Conservation (phyloP, 1,140 invertebrate species). For the Drosophila busckii region DNA sequence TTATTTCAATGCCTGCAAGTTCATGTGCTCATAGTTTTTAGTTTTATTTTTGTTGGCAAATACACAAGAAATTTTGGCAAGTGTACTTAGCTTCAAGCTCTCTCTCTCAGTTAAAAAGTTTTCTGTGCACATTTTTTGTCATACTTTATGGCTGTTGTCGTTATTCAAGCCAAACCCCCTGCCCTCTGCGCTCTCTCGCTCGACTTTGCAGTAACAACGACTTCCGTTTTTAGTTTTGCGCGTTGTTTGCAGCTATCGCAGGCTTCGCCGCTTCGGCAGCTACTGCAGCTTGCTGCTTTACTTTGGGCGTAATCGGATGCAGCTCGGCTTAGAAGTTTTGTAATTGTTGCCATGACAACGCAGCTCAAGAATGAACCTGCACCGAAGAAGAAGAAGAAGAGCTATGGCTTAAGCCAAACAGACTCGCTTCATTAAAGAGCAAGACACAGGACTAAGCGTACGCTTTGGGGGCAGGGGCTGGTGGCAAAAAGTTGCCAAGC, state of each 20-base stretch:
- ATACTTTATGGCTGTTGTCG: conserved; percentile 35
- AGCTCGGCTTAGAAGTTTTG: conserved; percentile 63
- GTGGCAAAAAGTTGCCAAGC: conserved; percentile 40
- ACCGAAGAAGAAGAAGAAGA: conserved; percentile 7
- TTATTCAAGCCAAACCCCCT: not conserved
- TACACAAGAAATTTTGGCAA: conserved; percentile 1
- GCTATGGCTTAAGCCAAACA: conserved; percentile 34
- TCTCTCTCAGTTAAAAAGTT: conserved; percentile 49
- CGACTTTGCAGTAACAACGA: not conserved
- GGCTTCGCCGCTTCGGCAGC: not conserved
- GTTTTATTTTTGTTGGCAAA: not conserved
- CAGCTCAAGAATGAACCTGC: conserved; percentile 22
- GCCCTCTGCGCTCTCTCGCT: not conserved
- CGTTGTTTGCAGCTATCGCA: conserved; percentile 23
- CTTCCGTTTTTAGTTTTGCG: too few relatives aligned
- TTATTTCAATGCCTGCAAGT: too few relatives aligned
- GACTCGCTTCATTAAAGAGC: conserved; percentile 63
- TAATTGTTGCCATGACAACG: conserved; percentile 67
- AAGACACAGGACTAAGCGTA: conserved; percentile 52
- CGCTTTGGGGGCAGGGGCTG: too few relatives aligned
- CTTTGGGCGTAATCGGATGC: conserved; percentile 38
- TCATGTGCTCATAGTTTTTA: too few relatives aligned
- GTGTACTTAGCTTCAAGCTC: conserved; percentile 1
- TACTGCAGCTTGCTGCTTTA: conserved; percentile 1
- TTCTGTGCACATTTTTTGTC: conserved; percentile 41